phyloP scores from a whole-genome alignment of 2,797 vertebrate genomes.

The Falco berigora region DNA sequence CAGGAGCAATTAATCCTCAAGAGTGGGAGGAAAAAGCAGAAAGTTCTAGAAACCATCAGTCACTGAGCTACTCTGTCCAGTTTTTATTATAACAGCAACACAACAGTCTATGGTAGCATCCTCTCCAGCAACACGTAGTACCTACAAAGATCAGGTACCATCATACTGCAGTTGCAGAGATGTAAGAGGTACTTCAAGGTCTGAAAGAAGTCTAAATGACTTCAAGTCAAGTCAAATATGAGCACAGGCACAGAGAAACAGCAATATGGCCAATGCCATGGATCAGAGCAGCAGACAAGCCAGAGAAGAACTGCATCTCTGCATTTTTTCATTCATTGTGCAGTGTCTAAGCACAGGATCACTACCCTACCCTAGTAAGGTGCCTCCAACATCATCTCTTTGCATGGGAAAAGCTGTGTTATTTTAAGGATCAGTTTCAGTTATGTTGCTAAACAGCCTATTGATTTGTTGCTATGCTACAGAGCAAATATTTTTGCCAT shows the following conservation, averaged over 20 bases:
- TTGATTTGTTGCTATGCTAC: not conserved
- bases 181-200: rapidly evolving
- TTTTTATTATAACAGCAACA: not conserved
- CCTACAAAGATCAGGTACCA: not conserved
- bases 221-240: rapidly evolving
- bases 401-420: not conserved
- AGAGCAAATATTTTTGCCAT: constrained; percentile 1
- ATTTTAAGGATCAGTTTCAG: not conserved
- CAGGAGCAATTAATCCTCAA: not conserved
- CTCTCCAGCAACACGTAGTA: not conserved
- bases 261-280: rapidly evolving
- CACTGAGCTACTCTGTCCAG: not conserved
- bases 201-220: not conserved
- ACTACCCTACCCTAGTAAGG: not conserved
- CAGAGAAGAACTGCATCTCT: not conserved
- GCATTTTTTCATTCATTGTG: rapidly evolving
- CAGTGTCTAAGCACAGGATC: rapidly evolving
- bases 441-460: not conserved
- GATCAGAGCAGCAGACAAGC: not conserved
- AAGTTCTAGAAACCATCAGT: not conserved
- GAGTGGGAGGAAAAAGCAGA: not conserved
- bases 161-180: not conserved
- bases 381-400: not conserved
- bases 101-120: rapidly evolving
- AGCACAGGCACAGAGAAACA: not conserved